Conservation (phyloP, 2,113 vertebrate species). For the Rhagologus leucostigma region DNA sequence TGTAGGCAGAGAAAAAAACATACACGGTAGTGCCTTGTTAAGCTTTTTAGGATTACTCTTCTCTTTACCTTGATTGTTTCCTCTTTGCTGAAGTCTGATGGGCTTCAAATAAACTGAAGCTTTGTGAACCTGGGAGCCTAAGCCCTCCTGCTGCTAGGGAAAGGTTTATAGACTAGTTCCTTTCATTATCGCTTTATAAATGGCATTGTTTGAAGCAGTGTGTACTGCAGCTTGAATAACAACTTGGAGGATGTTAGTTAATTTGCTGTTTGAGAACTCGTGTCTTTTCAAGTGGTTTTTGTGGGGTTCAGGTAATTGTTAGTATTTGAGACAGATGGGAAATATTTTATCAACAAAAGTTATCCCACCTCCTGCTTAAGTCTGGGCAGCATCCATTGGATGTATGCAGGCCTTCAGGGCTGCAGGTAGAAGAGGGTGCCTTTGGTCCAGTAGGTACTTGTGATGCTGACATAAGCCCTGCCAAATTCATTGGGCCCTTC, state of each 20-base stretch:
- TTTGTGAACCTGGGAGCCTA: conserved; percentile 25
- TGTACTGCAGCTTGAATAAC: not conserved
- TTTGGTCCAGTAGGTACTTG: not conserved
- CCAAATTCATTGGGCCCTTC: not conserved
- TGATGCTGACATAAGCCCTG: not conserved
- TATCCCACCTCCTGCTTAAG: not conserved
- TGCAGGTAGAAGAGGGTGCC: not conserved
- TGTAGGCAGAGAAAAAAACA: not conserved
- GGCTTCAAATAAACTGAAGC: conserved; percentile 33
- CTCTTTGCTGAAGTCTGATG: conserved; percentile 18
- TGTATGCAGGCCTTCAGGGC: not conserved
- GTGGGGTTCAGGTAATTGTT: not conserved
- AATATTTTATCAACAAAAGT: not conserved
- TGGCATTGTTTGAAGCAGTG: conserved; percentile 5
- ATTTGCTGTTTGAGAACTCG: not conserved
- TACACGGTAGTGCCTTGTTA: not conserved
- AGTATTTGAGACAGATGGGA: not conserved
- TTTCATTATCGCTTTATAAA: conserved; percentile 65
- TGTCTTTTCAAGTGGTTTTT: not conserved
- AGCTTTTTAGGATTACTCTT: not conserved
- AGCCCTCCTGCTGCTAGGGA: conserved; percentile 23
- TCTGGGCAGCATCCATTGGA: not conserved
- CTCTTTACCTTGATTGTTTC: conserved; percentile 14
- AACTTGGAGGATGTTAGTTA: not conserved
- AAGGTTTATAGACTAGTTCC: conserved; percentile 66